Base-by-base conservation (phyloP, 1,140 invertebrate species). In the Drosophila fuyamai region DNA sequence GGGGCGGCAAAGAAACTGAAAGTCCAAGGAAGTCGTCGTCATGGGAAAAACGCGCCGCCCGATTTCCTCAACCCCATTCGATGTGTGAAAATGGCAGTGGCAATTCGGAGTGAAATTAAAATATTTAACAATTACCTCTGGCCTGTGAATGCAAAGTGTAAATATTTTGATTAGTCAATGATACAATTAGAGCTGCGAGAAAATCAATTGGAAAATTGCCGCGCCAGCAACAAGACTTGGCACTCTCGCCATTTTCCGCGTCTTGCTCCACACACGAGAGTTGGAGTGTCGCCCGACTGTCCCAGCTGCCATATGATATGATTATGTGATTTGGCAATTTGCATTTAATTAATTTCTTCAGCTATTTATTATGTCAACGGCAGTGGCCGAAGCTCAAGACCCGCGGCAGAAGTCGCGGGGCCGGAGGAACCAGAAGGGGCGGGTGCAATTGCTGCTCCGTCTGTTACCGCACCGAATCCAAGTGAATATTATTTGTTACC, bases 321-420 rank as follows among this genome's bases (percentile, higher is more conserved):
- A 88, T 88, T 88, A 88, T 88, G 83, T 76, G 83, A 88, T 88
- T 89, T 89, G 76, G 73, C 79, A 89, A 88, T 88, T 89, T 88
- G 83, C 83, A 88, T 88, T 88, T 88, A 88, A 88, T 88, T 88
- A 88, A 88, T 89, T 88, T 83, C 83, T 76, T 74, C 76, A 76
- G 67, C 84, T 88, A 89, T 88, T 88, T 88, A 88, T 88, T 88
- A 88, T 88, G 83, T 88, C 83, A 89, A 88, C 79, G 65, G n/a
- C 51, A 48, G 50, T 18, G 32, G 67, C 29, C 36, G 59, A 41
- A 5, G 67, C 56, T 36, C 57, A 61, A 82, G 70, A 82, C 75
- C 55, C 48, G 56, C 59, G 78, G 40, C 57, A 60, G 61, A 57
- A 65, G 48, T 50, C 44, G 36, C 16, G 36, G 35, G 36, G 5